Percentiles rank a stretch among this genome's conserved stretches.
Evolutionary conservation across 2,113 vertebrate genomes (phyloP).

Genomic region (Lepidothrix coronata): DNA sequence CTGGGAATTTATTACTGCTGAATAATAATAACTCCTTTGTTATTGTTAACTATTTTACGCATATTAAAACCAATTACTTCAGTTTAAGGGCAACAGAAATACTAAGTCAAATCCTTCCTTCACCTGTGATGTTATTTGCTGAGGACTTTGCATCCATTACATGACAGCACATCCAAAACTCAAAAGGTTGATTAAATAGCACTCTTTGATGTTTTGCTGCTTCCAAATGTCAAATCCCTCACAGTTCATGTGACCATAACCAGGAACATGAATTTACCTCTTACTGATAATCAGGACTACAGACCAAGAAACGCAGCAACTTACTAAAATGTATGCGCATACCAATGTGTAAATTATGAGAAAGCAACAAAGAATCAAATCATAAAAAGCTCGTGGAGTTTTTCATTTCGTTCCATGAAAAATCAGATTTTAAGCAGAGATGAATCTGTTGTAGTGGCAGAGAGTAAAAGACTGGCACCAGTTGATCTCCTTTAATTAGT

Average conservation of each 20-base stretch:
- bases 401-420: not conserved
- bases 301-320: not conserved
- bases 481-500: constrained; percentile 1
- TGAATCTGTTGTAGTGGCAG: not conserved
- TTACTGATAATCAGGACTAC: not conserved
- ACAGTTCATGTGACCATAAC: not conserved
- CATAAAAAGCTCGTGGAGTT: not conserved
- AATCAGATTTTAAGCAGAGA: not conserved
- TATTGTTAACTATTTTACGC: not conserved
- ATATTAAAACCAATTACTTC: not conserved
- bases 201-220: not conserved
- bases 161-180: not conserved
- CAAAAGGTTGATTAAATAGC: not conserved
- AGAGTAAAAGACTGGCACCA: not conserved
- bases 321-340: not conserved
- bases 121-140: not conserved
- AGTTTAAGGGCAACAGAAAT: not conserved
- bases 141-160: not conserved
- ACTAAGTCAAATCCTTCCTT: not conserved
- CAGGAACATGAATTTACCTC: not conserved
- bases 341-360: not conserved
- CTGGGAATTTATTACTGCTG: not conserved
- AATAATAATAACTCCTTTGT: not conserved
- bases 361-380: not conserved
- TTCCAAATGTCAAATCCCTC: not conserved